These are phyloP conservation scores for Drosophila nigromelanica DNA, from an alignment of 1,140 invertebrate genomes.

Conservation along the genomic window DNA sequence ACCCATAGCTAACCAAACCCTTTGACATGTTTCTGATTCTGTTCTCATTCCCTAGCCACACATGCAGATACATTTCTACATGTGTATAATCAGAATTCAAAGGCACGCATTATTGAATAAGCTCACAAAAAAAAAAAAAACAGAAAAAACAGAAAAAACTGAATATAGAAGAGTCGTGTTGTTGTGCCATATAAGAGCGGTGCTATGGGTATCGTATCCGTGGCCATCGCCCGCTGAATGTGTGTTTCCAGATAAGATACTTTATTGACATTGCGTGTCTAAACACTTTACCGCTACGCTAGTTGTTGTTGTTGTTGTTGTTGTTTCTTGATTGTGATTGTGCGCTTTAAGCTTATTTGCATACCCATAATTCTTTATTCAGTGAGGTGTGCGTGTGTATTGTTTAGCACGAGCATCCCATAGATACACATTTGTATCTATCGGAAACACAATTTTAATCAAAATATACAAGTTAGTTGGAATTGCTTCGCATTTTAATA, in stretches of 20 bases:
- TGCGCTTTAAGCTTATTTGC: conserved; percentile 80
- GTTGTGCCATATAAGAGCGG: conserved; percentile 54
- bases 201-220: conserved; percentile 50
- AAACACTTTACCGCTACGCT: conserved; percentile 79
- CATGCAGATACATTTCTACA: conserved; percentile 33
- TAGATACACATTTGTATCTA: conserved; percentile 28
- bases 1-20: conserved; percentile 55
- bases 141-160: background rate
- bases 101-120: conserved; percentile 78
- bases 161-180: conserved; percentile 25
- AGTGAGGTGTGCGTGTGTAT: conserved; percentile 54
- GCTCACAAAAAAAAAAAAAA: conserved; percentile 28
- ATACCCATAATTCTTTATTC: conserved; percentile 76
- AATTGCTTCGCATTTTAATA: conserved; percentile 22
- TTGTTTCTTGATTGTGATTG: conserved; percentile 74
- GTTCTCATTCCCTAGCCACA: conserved; percentile 22
- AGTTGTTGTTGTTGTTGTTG: conserved; percentile 47
- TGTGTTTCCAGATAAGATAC: conserved; percentile 71
- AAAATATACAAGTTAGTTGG: conserved; percentile 25
- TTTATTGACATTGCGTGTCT: conserved; percentile 81
- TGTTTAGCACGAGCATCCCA: conserved; percentile 42
- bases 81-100: conserved; percentile 77
- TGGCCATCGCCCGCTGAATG: conserved; percentile 62
- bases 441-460: conserved; percentile 40
- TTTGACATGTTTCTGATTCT: conserved; percentile 67